Evolutionary conservation across 2,888 invertebrate species (phyloP).

Genomic region (Hemaris fuciformis): DNA sequence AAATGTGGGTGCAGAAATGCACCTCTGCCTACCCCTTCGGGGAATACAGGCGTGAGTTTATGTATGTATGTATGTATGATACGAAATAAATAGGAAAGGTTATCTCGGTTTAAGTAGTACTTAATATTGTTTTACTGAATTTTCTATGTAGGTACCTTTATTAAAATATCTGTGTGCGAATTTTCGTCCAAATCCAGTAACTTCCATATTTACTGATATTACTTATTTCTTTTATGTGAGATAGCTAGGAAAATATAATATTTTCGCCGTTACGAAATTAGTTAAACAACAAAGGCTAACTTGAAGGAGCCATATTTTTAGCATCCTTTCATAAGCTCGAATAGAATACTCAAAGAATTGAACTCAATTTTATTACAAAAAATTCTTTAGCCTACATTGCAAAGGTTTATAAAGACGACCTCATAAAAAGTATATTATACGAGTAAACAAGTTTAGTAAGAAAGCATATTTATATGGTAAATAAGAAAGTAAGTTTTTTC

Average conservation of each 20-base stretch:
- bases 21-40: too few species aligned
- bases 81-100: too few species aligned
- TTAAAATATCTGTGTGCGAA: too few species aligned
- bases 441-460: neutral
- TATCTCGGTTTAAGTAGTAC: too few species aligned
- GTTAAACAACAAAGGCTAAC: neutral
- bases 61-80: too few species aligned
- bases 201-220: too few species aligned
- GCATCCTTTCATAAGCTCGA: neutral
- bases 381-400: constrained; percentile 1
- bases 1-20: too few species aligned
- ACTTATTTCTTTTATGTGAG: too few species aligned
- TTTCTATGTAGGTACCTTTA: too few species aligned
- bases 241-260: too few species aligned
- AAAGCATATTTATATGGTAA: neutral
- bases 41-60: too few species aligned
- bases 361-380: constrained; percentile 4
- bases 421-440: constrained; percentile 2
- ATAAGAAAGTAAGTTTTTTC: neutral
- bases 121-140: too few species aligned
- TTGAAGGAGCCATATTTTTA: neutral
- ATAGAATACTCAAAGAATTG: constrained; percentile 1
- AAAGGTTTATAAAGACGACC: constrained; percentile 1
- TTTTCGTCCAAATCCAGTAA: neutral
- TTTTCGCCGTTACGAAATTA: neutral